phyloP scores from a whole-genome alignment of 2,113 vertebrate species.

The Alces alces region DNA sequence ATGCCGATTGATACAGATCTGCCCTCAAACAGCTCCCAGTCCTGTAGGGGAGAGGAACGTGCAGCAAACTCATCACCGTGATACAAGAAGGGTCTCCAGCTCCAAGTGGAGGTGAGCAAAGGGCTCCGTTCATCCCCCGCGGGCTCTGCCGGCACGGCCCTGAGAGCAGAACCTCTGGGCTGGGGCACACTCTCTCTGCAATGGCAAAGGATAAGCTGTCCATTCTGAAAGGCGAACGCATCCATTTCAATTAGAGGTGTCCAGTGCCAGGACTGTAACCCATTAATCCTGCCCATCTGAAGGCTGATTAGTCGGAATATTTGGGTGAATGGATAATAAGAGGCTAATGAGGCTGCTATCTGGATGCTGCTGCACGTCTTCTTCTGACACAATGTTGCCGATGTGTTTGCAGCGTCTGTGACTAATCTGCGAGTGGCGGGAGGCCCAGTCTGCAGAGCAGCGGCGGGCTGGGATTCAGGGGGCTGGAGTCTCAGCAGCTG shows the following conservation, averaged over 20 bases:
- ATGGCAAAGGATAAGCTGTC: conserved; percentile 51
- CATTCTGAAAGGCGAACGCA: conserved; percentile 45
- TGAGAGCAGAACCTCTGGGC: neutral
- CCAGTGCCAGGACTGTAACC: conserved; percentile 68
- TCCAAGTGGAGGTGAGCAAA: neutral
- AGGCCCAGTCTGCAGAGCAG: neutral
- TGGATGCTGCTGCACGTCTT: neutral
- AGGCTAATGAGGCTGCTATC: conserved; percentile 65
- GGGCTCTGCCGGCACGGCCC: neutral
- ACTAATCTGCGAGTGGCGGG: neutral
- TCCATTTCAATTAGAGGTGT: conserved; percentile 76
- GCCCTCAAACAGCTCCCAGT: conserved; percentile 1
- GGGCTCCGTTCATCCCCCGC: neutral
- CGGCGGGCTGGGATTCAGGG: neutral
- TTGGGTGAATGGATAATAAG: conserved; percentile 75
- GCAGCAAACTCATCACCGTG: neutral
- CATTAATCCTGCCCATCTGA: conserved; percentile 79
- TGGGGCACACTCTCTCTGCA: neutral
- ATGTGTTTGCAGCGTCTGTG: conserved; percentile 67
- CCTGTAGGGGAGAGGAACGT: neutral
- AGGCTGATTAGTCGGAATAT: conserved; percentile 76
- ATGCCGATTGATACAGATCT: neutral
- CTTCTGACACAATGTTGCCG: conserved; percentile 43
- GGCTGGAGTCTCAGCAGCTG: neutral
- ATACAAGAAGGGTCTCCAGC: neutral